Percentiles rank a stretch among this genome's conserved stretches.
These are phyloP conservation scores for Therioaphis trifolii DNA, from an alignment of 2,888 invertebrate genomes.

Conservation along the genomic window DNA sequence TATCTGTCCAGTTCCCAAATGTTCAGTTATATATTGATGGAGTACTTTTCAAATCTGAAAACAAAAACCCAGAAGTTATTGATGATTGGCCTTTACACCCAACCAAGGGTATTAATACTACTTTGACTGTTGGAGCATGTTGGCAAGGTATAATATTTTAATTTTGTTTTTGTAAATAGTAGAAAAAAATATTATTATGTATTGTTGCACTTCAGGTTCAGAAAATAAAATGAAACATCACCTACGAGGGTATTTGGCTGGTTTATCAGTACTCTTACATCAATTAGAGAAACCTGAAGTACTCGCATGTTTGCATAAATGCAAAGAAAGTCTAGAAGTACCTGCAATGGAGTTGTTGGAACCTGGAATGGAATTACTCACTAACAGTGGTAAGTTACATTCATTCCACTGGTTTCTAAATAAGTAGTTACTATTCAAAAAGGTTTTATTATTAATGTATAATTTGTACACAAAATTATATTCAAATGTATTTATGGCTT, in stretches of 20 bases:
- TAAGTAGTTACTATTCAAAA: too few relatives aligned
- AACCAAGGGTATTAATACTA: constrained; percentile 92
- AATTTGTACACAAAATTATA: too few relatives aligned
- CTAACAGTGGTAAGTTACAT: constrained; percentile 72
- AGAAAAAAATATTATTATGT: not conserved
- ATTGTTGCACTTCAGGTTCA: constrained; percentile 73
- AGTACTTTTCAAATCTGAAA: constrained; percentile 75
- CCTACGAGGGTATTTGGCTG: constrained; percentile 88
- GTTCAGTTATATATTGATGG: constrained; percentile 92
- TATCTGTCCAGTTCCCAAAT: constrained; percentile 92
- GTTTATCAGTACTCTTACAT: constrained; percentile 83
- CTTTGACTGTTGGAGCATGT: constrained; percentile 94
- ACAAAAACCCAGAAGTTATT: constrained; percentile 94
- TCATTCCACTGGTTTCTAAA: not conserved
- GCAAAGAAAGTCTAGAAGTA: constrained; percentile 84
- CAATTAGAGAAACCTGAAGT: constrained; percentile 80
- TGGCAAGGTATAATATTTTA: constrained; percentile 81
- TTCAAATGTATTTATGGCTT: too few relatives aligned
- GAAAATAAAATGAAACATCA: constrained; percentile 92
- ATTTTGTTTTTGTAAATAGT: not conserved
- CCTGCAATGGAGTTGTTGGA: constrained; percentile 80
- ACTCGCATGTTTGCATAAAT: constrained; percentile 81
- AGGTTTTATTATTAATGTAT: too few relatives aligned
- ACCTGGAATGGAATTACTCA: constrained; percentile 81
- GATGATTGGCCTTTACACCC: constrained; percentile 99